Conservation (phyloP, 2,888 invertebrate genomes). For the Acrocyrtus sp. region DNA sequence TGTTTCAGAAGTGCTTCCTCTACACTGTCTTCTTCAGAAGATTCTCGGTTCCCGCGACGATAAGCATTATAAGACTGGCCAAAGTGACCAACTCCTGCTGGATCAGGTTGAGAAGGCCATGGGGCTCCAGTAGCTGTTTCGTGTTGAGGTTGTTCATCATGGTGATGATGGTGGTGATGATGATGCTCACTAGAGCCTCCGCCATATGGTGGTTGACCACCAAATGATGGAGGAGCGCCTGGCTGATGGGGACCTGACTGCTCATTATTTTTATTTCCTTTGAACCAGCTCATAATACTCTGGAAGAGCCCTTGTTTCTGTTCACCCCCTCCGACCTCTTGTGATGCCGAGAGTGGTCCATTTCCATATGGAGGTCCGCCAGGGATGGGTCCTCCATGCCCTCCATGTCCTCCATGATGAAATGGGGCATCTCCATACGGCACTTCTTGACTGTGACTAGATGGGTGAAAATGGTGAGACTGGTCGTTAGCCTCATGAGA, state of each 20-base stretch:
- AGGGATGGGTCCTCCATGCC: conserved; percentile 8
- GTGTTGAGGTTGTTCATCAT: background rate
- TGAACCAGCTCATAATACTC: conserved; percentile 47
- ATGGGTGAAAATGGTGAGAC: background rate
- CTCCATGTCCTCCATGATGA: conserved; percentile 1
- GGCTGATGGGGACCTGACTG: background rate
- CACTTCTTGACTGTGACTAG: conserved; percentile 18
- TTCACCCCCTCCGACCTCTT: conserved; percentile 1
- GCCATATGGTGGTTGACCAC: background rate
- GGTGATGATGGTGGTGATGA: background rate
- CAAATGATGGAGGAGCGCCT: background rate
- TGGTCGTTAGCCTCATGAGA: conserved; percentile 28
- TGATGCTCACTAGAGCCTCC: background rate
- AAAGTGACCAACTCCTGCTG: conserved; percentile 20
- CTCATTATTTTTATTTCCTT: conserved; percentile 17
- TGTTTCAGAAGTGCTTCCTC: conserved; percentile 7
- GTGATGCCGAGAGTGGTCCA: conserved; percentile 5
- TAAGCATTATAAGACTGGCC: conserved; percentile 9
- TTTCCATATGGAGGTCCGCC: conserved; percentile 7
- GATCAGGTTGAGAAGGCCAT: conserved; percentile 37
- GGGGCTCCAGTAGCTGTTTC: conserved; percentile 12
- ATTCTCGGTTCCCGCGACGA: background rate
- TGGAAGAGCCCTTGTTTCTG: conserved; percentile 39
- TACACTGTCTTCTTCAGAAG: conserved; percentile 13
- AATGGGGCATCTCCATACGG: background rate